These are phyloP conservation scores for Salvelinus sp. DNA, from an alignment of 2,113 vertebrate species.

Conservation along the genomic window DNA sequence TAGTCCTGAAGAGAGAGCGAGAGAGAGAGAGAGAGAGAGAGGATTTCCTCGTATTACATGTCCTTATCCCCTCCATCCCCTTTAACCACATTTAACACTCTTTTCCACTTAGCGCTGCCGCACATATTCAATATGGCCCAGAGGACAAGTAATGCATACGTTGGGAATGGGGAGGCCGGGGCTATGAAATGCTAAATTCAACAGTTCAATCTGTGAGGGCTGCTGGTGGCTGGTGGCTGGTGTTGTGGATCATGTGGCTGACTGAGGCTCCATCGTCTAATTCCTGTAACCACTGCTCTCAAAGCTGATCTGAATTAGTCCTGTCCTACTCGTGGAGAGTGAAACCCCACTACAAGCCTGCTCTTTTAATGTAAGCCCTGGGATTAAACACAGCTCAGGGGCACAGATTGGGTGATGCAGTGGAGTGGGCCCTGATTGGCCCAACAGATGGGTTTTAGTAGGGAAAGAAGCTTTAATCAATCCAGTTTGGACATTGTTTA, in stretches of 20 bases:
- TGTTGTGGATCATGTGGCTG: neutral
- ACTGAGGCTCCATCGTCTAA: slow-evolving; percentile 21
- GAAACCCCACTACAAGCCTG: slow-evolving; percentile 15
- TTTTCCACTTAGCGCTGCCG: slow-evolving; percentile 54
- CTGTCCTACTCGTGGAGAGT: slow-evolving; percentile 8
- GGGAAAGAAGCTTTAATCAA: slow-evolving; percentile 47
- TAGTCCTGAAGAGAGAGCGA: slow-evolving; percentile 5
- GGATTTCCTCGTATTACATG: slow-evolving; percentile 32
- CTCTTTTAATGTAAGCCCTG: slow-evolving; percentile 41
- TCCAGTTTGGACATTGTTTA: slow-evolving; percentile 43
- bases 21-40: neutral
- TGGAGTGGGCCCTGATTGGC: slow-evolving; percentile 43
- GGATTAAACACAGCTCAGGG: slow-evolving; percentile 57
- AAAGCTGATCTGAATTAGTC: slow-evolving; percentile 27
- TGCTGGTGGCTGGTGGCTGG: slow-evolving; percentile 1
- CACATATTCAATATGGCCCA: slow-evolving; percentile 33
- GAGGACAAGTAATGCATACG: slow-evolving; percentile 25
- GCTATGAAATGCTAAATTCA: slow-evolving; percentile 45
- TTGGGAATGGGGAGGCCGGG: neutral
- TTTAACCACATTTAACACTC: slow-evolving; percentile 61
- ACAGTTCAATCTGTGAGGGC: slow-evolving; percentile 33
- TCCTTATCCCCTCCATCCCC: slow-evolving; percentile 40
- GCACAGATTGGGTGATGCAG: slow-evolving; percentile 38
- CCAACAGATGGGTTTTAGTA: slow-evolving; percentile 44
- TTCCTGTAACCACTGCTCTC: slow-evolving; percentile 49